These are phyloP conservation scores for Microplitis mediator DNA, from an alignment of 1,140 invertebrate genomes.

Conservation along the genomic window DNA sequence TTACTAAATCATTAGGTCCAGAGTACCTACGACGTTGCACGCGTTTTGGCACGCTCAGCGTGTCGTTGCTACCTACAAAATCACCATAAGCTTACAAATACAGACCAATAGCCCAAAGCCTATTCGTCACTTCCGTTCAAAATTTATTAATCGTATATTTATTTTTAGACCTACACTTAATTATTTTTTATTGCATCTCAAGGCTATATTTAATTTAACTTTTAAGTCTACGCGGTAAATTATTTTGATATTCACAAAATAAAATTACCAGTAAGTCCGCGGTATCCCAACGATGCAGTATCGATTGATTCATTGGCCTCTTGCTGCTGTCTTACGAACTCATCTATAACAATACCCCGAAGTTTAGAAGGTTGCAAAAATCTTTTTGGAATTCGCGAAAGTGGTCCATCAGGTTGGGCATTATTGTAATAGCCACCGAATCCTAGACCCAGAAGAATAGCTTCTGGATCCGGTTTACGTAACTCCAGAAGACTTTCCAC, in stretches of 20 bases:
- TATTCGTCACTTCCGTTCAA: not conserved
- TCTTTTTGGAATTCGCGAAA: constrained; percentile 71
- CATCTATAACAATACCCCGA: constrained; percentile 67
- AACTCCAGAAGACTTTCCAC: constrained; percentile 76
- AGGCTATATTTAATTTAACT: too few relatives aligned
- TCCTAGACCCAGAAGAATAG: constrained; percentile 73
- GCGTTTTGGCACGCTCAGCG: constrained; percentile 51
- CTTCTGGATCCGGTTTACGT: constrained; percentile 76
- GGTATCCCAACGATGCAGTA: constrained; percentile 69
- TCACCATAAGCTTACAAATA: constrained; percentile 31
- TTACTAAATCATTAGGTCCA: constrained; percentile 60
- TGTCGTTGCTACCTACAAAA: constrained; percentile 60
- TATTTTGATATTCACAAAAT: not conserved
- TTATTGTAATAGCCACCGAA: constrained; percentile 61
- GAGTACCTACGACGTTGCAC: constrained; percentile 54
- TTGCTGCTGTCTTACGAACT: constrained; percentile 68
- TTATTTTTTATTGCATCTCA: not conserved
- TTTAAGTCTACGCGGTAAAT: not conserved
- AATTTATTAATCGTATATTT: not conserved
- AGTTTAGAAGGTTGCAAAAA: constrained; percentile 69
- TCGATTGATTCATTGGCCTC: constrained; percentile 66
- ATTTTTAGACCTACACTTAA: not conserved
- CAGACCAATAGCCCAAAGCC: not conserved
- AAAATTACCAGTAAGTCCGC: constrained; percentile 66
- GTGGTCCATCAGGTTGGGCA: constrained; percentile 59